These are phyloP conservation scores for Vicugna pacos DNA, from an alignment of 2,113 vertebrate species.

Conservation along the genomic window DNA sequence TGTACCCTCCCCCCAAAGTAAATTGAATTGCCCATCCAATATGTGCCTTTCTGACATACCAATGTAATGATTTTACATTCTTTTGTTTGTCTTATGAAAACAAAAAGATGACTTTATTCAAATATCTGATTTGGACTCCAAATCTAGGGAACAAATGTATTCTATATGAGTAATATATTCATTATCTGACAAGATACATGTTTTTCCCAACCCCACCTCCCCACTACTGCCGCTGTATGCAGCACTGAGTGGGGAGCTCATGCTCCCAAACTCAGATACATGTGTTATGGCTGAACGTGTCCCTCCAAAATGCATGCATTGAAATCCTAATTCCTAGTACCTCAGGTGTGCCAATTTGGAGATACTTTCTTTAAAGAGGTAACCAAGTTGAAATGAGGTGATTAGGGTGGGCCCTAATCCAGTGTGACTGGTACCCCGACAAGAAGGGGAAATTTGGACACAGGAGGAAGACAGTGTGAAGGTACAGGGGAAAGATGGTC, in stretches of 20 bases:
- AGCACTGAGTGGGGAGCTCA: neutral
- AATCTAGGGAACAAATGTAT: neutral
- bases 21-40: neutral
- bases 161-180: neutral
- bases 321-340: neutral
- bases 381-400: neutral
- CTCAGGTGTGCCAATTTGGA: neutral
- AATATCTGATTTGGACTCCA: conserved; percentile 9
- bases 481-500: neutral
- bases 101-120: neutral
- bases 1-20: neutral
- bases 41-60: neutral
- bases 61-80: neutral
- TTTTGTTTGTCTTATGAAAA: neutral
- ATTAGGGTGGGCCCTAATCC: neutral
- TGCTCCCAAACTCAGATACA: neutral
- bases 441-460: neutral
- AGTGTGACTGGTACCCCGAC: neutral
- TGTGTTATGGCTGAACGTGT: neutral
- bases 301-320: neutral
- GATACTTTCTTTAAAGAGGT: neutral
- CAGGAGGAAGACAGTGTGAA: neutral
- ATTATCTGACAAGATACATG: neutral
- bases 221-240: too few species aligned
- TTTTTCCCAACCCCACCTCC: neutral